Base-by-base conservation (phyloP, 2,113 vertebrate species). In the Megaptera novaeangliae region DNA sequence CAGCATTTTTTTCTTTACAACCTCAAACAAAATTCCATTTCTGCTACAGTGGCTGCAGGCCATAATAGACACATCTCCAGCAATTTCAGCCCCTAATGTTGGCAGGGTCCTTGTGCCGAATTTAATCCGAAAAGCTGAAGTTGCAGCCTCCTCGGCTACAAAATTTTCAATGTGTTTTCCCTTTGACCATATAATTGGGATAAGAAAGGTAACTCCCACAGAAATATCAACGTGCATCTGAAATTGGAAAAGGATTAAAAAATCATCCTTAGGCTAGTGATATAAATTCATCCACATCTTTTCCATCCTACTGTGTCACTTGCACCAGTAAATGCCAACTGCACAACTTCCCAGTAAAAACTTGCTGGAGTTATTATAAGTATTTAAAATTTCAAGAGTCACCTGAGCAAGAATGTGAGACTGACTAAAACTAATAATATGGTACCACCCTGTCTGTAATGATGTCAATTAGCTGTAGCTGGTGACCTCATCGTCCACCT, bases 191-290 rank as follows among this genome's bases (percentile, higher is more conserved):
- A 14, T 84, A 75, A 94, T 63, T 93, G 20, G 13, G 95, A 74
- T 88, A 90, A 93, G 68, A 94, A 85, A 59, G 95, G 93, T 86
- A 88, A 69, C 93, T 92, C 97, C 91, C 94, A 81, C 57, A 0
- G n/a, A 95, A 92, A 98, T 64, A 83, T 39, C 97, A 96, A 74
- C 83, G 8, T 11, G 5, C 8, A 0, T 97, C 96, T 97, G 92
- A 88, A 92, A 83, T 83, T 97, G 97, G 81, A 66, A 91, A 75
- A 88, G 78, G 93, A 80, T 96, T 91, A 74, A 90, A 88, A 90
- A 97, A 97, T 97, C 46, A 63, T 36, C 86, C 77, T n/a, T 17
- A 52, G 66, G 34, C 64, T 29, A 6, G 10, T 0, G 36, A 46
- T 23, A 59, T 20, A 77, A 78, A 96, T 57, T 36, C 55, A 75